phyloP scores from a whole-genome alignment of 2,888 invertebrate genomes.

The Polymixis flavicincta region DNA sequence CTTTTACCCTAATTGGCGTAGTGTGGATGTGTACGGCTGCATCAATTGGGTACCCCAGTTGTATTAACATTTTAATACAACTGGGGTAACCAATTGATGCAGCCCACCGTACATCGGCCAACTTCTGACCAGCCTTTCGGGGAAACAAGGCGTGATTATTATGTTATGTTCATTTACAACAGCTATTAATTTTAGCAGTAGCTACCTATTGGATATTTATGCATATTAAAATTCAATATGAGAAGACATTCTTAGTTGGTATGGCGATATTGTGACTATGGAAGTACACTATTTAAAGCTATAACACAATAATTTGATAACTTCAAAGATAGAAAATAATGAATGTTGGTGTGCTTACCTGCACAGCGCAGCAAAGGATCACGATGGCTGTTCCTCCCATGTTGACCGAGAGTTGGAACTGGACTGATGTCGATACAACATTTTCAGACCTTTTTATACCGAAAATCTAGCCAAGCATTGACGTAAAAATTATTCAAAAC shows the following conservation, averaged over 20 bases:
- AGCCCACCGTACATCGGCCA: no score
- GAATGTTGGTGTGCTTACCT: slow-evolving; percentile 76
- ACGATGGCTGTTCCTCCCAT: slow-evolving; percentile 87
- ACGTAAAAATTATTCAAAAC: slow-evolving; percentile 67
- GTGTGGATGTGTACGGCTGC: no score
- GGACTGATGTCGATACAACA: slow-evolving; percentile 79
- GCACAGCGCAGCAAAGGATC: slow-evolving; percentile 87
- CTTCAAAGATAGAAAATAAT: background rate
- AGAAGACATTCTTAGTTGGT: background rate
- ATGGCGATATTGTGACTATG: background rate
- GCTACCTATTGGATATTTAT: no score
- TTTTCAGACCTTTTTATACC: slow-evolving; percentile 80
- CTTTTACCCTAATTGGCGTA: no score
- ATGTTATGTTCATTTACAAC: no score
- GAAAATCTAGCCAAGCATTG: slow-evolving; percentile 62
- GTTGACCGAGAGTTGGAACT: slow-evolving; percentile 84
- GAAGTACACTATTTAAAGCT: background rate
- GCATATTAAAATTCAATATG: background rate
- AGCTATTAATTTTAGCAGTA: no score
- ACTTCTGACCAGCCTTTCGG: no score
- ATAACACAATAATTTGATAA: background rate
- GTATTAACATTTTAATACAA: no score
- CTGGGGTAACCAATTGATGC: no score
- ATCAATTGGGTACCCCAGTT: no score
- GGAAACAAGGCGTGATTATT: no score